Base-by-base conservation (phyloP, 35 echinoderm and acorn worm genomes). In the Heliocidaris tuberculata region DNA sequence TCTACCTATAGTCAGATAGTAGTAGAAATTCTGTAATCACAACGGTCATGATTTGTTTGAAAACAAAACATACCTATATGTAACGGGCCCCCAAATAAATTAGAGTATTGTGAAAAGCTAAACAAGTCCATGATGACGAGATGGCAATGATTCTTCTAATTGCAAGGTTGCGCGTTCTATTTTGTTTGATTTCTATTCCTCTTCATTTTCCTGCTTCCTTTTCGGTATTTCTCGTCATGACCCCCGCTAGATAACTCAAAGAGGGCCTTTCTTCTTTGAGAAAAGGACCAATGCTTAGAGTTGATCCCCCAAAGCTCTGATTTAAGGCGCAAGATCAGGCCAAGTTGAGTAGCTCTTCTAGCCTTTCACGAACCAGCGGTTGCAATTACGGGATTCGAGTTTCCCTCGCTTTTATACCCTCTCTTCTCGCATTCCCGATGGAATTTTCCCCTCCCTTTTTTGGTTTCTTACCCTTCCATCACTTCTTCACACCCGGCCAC, bases 301-400 rank as follows among this genome's bases (percentile, higher is more conserved):
- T 47, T 89, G 30, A 89, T 89, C 87, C 47, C 47, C 16, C 31
- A 48, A 89, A 47, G 87, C 87, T 30, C 87, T 89, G 13, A 32
- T 89, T 32, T 32, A 89, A 89, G 87, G 15, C 87, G 87, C 21
- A 89, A 89, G 87, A 89, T 89, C 87, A 89, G 47, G 32, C 47
- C 29, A 32, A 48, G 87, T 89, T 89, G 87, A 89, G 31, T 48
- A 89, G 31, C 87, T 89, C 87, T 78, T 78, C 31, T 47, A 89
- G 31, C 47, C 87, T 48, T 48, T 89, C 87, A 48, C 47, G 87
- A 89, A 89, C 87, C 87, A 19, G 47, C 31, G 87, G 87, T 89
- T 89, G 47, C 87, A 48, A 48, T 89, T 89, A 89, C 87, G 12
- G 47, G 31, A 32, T 47, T 89, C 87, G 47, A 89, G 65, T 78